Conservation (phyloP, 92 coral and sea anemone species). For the Epizoanthus illoricatus region DNA sequence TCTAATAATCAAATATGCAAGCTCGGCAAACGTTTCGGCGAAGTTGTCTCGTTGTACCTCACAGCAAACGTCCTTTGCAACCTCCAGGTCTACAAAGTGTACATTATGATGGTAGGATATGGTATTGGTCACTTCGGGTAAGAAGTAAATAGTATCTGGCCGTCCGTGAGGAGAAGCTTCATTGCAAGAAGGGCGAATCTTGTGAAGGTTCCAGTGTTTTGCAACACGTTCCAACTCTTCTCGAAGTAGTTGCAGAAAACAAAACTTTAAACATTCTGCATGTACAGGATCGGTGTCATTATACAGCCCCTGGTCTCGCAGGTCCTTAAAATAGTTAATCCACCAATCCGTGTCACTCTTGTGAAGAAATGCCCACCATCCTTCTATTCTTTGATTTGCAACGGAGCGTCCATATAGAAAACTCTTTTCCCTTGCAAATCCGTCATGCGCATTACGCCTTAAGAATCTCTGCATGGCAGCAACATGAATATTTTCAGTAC, state of each 20-base stretch:
- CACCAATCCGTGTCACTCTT: conserved; percentile 53
- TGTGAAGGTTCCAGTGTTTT: conserved; percentile 65
- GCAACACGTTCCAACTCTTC: conserved; percentile 47
- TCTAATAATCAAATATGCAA: conserved; percentile 42
- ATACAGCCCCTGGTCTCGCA: conserved; percentile 47
- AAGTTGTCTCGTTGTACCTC: conserved; percentile 43
- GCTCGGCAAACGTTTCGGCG: conserved; percentile 42
- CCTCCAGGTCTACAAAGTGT: conserved; percentile 44
- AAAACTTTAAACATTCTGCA: conserved; percentile 61
- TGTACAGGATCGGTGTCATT: conserved; percentile 53
- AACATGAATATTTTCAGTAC: conserved; percentile 64
- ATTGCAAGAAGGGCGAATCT: conserved; percentile 66
- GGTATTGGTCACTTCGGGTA: conserved; percentile 52
- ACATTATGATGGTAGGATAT: conserved; percentile 50
- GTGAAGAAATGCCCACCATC: conserved; percentile 52
- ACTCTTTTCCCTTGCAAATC: conserved; percentile 51
- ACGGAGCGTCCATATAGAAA: conserved; percentile 54
- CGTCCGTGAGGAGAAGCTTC: conserved; percentile 61
- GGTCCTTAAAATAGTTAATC: conserved; percentile 54
- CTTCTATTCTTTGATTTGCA: conserved; percentile 59
- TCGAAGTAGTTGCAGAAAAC: conserved; percentile 49
- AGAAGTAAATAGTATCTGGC: conserved; percentile 54
- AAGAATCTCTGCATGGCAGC: conserved; percentile 73
- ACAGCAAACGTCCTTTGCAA: conserved; percentile 59
- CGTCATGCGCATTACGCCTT: conserved; percentile 60